Evolutionary conservation across 2,888 invertebrate species (phyloP), one percentile per base, ranked within the genome.

Genomic region (Napeogenes inachia): DNA sequence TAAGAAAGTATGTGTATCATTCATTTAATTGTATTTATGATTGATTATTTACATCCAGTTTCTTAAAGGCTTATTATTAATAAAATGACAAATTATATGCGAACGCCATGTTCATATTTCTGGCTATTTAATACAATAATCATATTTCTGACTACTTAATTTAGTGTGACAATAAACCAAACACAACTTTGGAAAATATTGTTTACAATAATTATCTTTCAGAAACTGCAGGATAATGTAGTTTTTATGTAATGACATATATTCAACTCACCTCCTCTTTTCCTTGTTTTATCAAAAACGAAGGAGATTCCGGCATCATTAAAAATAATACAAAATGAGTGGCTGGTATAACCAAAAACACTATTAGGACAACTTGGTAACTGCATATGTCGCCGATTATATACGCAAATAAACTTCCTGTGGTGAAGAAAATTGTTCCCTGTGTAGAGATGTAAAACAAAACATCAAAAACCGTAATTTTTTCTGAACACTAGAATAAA

Each of bases 301-400:
- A 86, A 0, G 94, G 94, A 0, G 93, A 92, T 71, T 94, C 94
- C 0, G 93, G 94, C 82, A 93, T 89, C 75, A 79, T 79, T 35
- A 88, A 75, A 67, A 92, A 89, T 6, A 89, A 68, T 0, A 91
- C 59, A 4, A 92, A 68, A 57, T 92, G 91, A 0, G 91, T 4
- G 0, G 91, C 42, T 10, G 42, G 42, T 42, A 92, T 68, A 0
- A 89, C 61, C 5, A 92, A 72, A 60, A 92, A 92, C 0, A 91
- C 73, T 74, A 87, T 82, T 4, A 93, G 82, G 4, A 93, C 80
- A 0, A 81, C 74, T 0, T 82, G 76, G 82, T 92, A 94, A 33
- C 57, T 86, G 82, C 64, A 86, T 86, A 82, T 69, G 68, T 84
- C 92, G 35, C 92, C 94, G 62, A 89, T 77, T 2, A 91, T 64